Conservation (phyloP, 2,113 vertebrate species). For the Anarrhichthys ocellatus region DNA sequence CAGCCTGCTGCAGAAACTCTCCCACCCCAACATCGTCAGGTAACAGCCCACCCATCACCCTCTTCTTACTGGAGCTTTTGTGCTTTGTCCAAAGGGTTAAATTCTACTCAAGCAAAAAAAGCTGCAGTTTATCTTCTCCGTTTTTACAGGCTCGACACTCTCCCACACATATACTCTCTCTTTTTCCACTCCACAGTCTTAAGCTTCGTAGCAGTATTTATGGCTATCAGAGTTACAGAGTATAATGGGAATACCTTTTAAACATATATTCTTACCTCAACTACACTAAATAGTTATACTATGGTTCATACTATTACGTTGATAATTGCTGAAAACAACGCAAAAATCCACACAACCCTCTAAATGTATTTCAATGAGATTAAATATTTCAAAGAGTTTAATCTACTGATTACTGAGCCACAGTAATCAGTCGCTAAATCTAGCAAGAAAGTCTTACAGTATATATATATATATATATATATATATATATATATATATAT, state of each 20-base stretch:
- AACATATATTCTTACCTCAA: not conserved
- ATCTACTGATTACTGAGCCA: not conserved
- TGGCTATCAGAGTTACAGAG: not conserved
- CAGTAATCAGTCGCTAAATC: too few species aligned
- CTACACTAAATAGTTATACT: not conserved
- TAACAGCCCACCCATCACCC: slow-evolving; percentile 41
- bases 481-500: too few species aligned
- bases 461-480: too few species aligned
- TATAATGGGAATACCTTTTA: not conserved
- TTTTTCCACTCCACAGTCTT: slow-evolving; percentile 8
- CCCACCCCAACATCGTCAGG: slow-evolving; percentile 92
- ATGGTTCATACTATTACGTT: not conserved
- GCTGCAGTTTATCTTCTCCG: not conserved
- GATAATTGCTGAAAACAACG: not conserved
- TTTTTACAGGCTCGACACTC: not conserved
- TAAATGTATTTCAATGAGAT: too few species aligned
- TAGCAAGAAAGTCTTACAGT: too few species aligned
- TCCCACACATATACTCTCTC: slow-evolving; percentile 25
- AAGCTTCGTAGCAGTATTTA: not conserved
- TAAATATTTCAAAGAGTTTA: not conserved
- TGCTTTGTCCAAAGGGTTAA: not conserved
- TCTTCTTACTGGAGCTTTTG: not conserved
- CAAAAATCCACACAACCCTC: not conserved
- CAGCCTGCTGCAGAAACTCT: slow-evolving; percentile 91
- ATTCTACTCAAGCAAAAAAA: not conserved